Evolutionary conservation across 2,888 invertebrate genomes (phyloP).

Genomic region (Tachystola acroxantha): DNA sequence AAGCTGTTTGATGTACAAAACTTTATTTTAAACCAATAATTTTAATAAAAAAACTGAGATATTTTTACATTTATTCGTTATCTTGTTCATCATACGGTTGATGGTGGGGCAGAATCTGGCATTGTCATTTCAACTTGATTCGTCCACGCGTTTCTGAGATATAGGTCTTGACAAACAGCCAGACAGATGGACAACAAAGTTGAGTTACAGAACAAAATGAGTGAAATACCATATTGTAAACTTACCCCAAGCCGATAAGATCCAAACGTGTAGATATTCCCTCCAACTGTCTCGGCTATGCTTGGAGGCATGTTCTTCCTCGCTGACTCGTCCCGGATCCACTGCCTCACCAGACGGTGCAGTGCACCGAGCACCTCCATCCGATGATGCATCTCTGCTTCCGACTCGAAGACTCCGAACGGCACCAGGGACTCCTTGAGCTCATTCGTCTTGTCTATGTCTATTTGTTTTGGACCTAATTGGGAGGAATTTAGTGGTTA

Average conservation of each 20-base stretch:
- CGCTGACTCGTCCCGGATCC: slow-evolving; percentile 94
- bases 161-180: too few relatives aligned
- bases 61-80: too few relatives aligned
- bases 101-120: too few relatives aligned
- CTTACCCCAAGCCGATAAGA: slow-evolving; percentile 94
- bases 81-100: too few relatives aligned
- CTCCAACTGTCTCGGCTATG: slow-evolving; percentile 94
- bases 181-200: too few relatives aligned
- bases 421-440: slow-evolving; percentile 88
- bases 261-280: slow-evolving; percentile 99
- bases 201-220: too few relatives aligned
- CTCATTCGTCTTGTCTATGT: slow-evolving; percentile 85
- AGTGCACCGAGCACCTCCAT: slow-evolving; percentile 91
- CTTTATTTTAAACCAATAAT: too few relatives aligned
- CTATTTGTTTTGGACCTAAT: slow-evolving; percentile 85
- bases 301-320: slow-evolving; percentile 95
- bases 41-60: too few relatives aligned
- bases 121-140: too few relatives aligned
- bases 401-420: slow-evolving; percentile 93
- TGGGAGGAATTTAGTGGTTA: not conserved
- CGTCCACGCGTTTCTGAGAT: too few relatives aligned
- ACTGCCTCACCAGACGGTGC: slow-evolving; percentile 93
- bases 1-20: too few relatives aligned
- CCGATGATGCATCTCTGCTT: slow-evolving; percentile 92
- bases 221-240: too few relatives aligned